phyloP scores from a whole-genome alignment of 2,797 vertebrate genomes.

The Trichosurus vulpecula region DNA sequence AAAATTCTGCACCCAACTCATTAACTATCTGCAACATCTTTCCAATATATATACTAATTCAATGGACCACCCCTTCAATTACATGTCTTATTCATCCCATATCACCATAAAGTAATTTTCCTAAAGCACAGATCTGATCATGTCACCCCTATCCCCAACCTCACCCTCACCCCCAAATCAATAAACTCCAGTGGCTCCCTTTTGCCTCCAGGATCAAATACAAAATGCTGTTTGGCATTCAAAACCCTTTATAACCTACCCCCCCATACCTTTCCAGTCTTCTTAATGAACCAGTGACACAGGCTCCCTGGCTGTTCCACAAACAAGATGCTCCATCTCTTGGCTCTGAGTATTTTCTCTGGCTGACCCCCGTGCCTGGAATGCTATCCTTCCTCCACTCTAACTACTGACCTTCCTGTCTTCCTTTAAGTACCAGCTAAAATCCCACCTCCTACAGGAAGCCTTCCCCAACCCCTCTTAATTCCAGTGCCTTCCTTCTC shows the following conservation, averaged over 20 bases:
- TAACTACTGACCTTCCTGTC: not conserved
- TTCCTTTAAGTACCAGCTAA: not conserved
- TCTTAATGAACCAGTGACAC: not conserved
- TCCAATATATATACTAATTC: not conserved
- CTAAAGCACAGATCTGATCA: not conserved
- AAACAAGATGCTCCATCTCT: not conserved
- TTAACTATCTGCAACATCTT: not conserved
- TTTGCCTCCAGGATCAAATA: not conserved
- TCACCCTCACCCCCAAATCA: not conserved
- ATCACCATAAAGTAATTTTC: not conserved
- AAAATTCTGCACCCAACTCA: not conserved
- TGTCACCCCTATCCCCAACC: not conserved
- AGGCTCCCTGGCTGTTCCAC: not conserved
- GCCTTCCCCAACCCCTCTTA: not conserved
- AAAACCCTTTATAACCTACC: not conserved
- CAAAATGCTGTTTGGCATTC: not conserved
- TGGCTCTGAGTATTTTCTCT: not conserved
- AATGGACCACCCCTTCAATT: not conserved
- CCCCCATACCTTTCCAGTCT: not conserved
- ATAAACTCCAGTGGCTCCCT: not conserved
- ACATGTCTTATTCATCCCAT: not conserved
- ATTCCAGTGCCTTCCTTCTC: not conserved
- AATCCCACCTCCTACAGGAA: not conserved
- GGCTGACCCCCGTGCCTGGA: not conserved
- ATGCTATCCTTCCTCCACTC: not conserved